Evolutionary conservation across 1,140 invertebrate genomes (phyloP).

Genomic region (Wiebesia pumilae): DNA sequence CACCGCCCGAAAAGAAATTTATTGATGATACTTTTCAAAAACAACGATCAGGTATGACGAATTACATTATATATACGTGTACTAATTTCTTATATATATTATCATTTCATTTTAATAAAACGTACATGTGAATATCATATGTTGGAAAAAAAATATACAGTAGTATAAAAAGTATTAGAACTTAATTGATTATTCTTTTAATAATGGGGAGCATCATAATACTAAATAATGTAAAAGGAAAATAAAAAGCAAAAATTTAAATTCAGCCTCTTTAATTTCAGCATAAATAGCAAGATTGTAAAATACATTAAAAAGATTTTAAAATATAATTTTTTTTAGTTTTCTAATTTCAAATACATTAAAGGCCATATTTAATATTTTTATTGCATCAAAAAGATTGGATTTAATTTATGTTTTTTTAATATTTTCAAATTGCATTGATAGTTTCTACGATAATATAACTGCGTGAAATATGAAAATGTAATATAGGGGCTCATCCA

Average conservation of each 20-base stretch:
- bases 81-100: background rate
- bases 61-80: background rate
- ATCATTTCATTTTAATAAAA: slow-evolving; percentile 25
- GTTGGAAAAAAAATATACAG: background rate
- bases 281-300: background rate
- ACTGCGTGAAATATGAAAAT: background rate
- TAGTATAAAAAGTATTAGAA: background rate
- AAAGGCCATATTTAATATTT: background rate
- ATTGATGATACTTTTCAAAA: slow-evolving; percentile 69
- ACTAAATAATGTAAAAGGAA: background rate
- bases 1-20: slow-evolving; percentile 69
- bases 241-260: background rate
- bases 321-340: background rate
- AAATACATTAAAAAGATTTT: background rate
- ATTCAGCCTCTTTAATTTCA: too few relatives aligned
- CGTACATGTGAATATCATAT: slow-evolving; percentile 32
- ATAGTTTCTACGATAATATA: background rate
- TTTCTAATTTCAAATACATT: background rate
- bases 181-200: too few relatives aligned
- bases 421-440: background rate
- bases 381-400: background rate
- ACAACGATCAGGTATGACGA: slow-evolving; percentile 67
- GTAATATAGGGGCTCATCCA: slow-evolving; percentile 13
- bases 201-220: background rate
- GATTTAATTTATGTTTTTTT: background rate